phyloP scores from a whole-genome alignment of 1,140 invertebrate species.

The Maniola jurtina region DNA sequence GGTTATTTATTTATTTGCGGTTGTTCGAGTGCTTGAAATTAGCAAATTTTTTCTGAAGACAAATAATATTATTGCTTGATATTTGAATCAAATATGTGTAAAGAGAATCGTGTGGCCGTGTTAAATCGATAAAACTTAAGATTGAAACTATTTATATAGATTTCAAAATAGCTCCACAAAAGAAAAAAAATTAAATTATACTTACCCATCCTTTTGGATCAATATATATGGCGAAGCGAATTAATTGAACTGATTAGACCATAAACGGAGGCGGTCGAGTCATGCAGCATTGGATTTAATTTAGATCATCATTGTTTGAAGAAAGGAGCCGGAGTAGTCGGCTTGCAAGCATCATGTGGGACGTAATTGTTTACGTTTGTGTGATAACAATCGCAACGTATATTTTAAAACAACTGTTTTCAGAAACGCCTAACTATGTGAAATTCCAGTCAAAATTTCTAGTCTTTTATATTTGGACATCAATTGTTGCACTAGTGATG shows the following conservation, averaged over 20 bases:
- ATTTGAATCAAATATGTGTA: neutral
- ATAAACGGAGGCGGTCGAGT: conserved; percentile 1
- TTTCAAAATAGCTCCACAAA: neutral
- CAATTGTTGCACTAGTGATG: conserved; percentile 61
- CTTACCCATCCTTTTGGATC: neutral
- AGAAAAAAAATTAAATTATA: neutral
- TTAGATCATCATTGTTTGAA: conserved; percentile 14
- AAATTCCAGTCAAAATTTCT: conserved; percentile 78
- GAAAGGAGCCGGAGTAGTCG: conserved; percentile 13
- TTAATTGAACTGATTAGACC: neutral
- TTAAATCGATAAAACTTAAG: neutral
- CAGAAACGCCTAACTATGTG: conserved; percentile 72
- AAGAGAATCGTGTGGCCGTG: neutral
- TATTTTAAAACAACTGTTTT: conserved; percentile 73
- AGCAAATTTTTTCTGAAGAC: neutral
- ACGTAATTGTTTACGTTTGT: conserved; percentile 66
- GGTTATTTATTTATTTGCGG: too few relatives aligned
- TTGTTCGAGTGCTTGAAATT: neutral
- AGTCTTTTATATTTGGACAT: conserved; percentile 72
- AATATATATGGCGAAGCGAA: neutral
- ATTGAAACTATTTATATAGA: neutral
- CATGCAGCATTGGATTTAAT: conserved; percentile 11
- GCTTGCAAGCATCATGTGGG: conserved; percentile 62
- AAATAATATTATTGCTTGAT: neutral
- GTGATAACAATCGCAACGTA: conserved; percentile 63